A percentile compares a stretch with the other conserved stretches of the same genome.
Evolutionary conservation across 2,113 vertebrate species (phyloP).

Genomic region (Proterorhinus semilunaris): DNA sequence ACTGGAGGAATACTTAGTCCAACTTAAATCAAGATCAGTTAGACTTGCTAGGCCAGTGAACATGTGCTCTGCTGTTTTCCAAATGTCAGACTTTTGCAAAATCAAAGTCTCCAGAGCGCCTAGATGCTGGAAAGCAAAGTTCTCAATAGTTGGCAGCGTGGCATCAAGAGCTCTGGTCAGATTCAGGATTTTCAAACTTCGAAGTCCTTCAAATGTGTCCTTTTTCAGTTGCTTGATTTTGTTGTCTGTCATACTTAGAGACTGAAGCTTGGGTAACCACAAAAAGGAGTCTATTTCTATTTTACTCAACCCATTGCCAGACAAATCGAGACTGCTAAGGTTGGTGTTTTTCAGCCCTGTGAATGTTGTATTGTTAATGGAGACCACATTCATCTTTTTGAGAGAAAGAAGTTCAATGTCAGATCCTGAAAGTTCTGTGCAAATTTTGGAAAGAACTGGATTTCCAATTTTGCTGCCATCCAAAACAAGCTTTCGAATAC

Average conservation of each 20-base stretch:
- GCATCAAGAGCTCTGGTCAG: conserved; percentile 76
- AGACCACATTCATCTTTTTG: conserved; percentile 67
- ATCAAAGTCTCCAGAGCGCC: conserved; percentile 78
- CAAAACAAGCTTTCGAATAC: conserved; percentile 77
- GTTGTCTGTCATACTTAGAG: conserved; percentile 80
- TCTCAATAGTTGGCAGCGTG: conserved; percentile 70
- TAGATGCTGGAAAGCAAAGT: conserved; percentile 85
- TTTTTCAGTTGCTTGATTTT: conserved; percentile 74
- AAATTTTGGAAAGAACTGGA: conserved; percentile 68
- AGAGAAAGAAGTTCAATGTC: conserved; percentile 79
- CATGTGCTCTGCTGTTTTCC: conserved; percentile 70
- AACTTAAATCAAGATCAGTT: conserved; percentile 79
- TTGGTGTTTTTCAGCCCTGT: conserved; percentile 78
- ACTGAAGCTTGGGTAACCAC: conserved; percentile 79
- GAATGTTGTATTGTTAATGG: conserved; percentile 76
- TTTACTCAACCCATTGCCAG: conserved; percentile 75
- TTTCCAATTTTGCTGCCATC: conserved; percentile 73
- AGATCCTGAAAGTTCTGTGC: conserved; percentile 79
- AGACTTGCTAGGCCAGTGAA: conserved; percentile 86
- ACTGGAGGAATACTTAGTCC: conserved; percentile 69
- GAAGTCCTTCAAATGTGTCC: conserved; percentile 81
- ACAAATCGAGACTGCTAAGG: conserved; percentile 83
- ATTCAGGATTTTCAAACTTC: conserved; percentile 77
- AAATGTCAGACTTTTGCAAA: conserved; percentile 77
- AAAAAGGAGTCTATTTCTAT: conserved; percentile 79